Base-by-base conservation (phyloP, 2,113 vertebrate species). In the Semicossyphus pulcher region DNA sequence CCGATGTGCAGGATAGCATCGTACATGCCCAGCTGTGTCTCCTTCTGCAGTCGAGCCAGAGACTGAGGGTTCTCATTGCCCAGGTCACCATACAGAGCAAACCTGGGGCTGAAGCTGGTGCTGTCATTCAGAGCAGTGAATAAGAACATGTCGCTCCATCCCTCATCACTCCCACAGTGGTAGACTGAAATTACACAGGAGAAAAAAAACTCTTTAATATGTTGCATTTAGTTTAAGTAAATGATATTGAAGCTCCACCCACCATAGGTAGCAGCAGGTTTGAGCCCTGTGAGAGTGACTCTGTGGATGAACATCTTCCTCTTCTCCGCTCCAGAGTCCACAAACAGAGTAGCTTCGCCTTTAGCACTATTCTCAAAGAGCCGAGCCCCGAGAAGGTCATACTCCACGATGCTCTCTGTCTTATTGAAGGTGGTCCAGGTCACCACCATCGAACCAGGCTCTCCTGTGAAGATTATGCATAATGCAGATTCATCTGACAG, bases 21-120 rank as follows among this genome's bases (percentile, higher is more conserved):
- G 10, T 95, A 96, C 94, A 94, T 92, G 76, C 92, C 92, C 16
- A 89, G 76, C 85, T 95, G 94, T 0, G 94, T 93, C 48, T 96
- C 96, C 59, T 94, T 94, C 80, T 92, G 94, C 51, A 97, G 91
- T 11, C 94, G 86, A 18, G 94, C 93, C 47, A 97, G 87, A 54
- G 96, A 95, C 87, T 95, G 95, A 0, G 96, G 92, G 84, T 97
- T 97, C 57, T 95, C 93, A 7, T 95, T 93, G 14, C 96, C 96
- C 89, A 97, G 72, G 78, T 97, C 96, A 8, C 96, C 96, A 20
- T 94, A 97, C 10, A 97, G 81, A 28, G 93, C 95, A 60, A 97
- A 94, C 16, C 86, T 93, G 31, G 96, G 95, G 48, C 93, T 95
- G 92, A 95, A 96, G 3, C 73, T 58, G 0, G 52, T 62, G 51